A percentile compares a stretch with the other conserved stretches of the same genome.
These are phyloP conservation scores for Nomada goodeniana DNA, from an alignment of 2,888 invertebrate species.

Conservation along the genomic window DNA sequence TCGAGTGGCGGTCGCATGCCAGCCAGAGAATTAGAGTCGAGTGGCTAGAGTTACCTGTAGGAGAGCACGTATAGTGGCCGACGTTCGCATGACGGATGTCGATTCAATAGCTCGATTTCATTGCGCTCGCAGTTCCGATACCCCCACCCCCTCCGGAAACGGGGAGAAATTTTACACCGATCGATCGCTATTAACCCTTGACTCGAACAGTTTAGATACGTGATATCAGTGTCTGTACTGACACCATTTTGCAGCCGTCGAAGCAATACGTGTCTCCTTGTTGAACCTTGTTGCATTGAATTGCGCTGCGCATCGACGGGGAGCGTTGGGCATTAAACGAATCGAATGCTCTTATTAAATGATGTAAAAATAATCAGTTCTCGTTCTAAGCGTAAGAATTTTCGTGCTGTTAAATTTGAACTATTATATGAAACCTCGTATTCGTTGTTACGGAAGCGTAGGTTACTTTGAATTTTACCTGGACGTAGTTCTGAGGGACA, in stretches of 20 bases:
- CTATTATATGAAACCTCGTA: no score
- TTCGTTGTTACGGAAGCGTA: no score
- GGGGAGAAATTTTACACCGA: conserved; percentile 74
- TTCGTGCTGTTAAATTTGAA: no score
- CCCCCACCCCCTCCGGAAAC: conserved; percentile 64
- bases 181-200: conserved; percentile 67
- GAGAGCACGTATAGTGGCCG: conserved; percentile 69
- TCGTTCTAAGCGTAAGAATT: no score
- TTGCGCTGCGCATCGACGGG: no score
- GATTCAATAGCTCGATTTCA: conserved; percentile 82
- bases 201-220: conserved; percentile 5
- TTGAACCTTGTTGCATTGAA: neutral
- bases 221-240: conserved; percentile 5
- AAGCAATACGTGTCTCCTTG: neutral
- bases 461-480: no score
- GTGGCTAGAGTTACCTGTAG: conserved; percentile 77
- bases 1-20: conserved; percentile 81
- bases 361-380: no score
- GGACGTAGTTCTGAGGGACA: conserved; percentile 3
- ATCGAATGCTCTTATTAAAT: no score
- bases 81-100: conserved; percentile 80
- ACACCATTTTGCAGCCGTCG: neutral
- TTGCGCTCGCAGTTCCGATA: conserved; percentile 74
- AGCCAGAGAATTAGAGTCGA: conserved; percentile 80
- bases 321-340: no score